Percentiles rank a stretch among this genome's conserved stretches.
Conservation (phyloP, 2,888 invertebrate genomes). For the Rotaria macrura region DNA sequence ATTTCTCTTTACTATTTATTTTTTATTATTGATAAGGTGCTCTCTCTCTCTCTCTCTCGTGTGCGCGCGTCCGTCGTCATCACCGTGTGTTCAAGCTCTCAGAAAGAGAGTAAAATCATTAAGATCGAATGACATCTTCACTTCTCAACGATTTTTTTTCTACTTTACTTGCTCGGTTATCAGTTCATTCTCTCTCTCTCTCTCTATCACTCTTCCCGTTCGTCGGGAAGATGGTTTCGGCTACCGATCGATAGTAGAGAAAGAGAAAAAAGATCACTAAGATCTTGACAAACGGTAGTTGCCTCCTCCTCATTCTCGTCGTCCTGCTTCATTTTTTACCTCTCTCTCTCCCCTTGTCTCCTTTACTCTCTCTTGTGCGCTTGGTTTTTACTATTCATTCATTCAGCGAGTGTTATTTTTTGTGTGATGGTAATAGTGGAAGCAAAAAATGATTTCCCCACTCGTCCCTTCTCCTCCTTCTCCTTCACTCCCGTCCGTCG, state of each 20-base stretch:
- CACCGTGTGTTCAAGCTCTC: neutral
- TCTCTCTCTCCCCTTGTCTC: too few relatives aligned
- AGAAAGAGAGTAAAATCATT: slow-evolving; percentile 3
- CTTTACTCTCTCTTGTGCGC: neutral
- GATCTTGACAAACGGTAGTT: neutral
- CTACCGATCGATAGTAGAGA: neutral
- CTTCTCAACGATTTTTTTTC: neutral
- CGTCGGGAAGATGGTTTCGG: neutral
- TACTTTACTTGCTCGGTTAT: slow-evolving; percentile 2
- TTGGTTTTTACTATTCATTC: neutral
- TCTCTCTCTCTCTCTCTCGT: neutral
- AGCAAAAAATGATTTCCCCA: neutral
- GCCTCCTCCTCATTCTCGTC: neutral
- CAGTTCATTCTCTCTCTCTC: neutral
- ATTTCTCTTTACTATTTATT: slow-evolving; percentile 4
- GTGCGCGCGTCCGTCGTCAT: neutral
- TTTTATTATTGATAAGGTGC: neutral
- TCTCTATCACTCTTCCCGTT: neutral
- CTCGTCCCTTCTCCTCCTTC: neutral
- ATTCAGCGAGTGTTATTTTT: neutral
- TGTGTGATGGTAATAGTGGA: neutral
- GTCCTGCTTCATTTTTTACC: neutral
- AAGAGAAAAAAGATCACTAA: neutral
- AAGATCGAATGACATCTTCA: slow-evolving; percentile 2
- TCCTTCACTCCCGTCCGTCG: neutral